Evolutionary conservation across 2,797 vertebrate genomes (phyloP), one percentile per base, ranked within the genome.

Genomic region (Enteromius afrohamiltoni): DNA sequence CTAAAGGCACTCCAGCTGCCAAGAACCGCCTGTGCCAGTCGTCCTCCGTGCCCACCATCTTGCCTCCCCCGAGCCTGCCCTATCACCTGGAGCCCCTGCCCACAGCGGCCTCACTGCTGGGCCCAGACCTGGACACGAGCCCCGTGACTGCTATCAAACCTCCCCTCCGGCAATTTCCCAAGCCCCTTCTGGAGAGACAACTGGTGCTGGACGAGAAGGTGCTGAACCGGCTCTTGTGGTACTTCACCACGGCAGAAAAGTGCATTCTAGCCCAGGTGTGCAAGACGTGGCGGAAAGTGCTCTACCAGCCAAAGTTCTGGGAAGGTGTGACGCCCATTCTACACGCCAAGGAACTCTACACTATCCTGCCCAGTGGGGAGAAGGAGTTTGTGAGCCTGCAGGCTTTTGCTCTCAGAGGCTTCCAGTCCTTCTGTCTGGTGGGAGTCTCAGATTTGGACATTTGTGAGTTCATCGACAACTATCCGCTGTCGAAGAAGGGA

Each of bases 401-500:
- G 93, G 98, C 97, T 77, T 99, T 99, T 0, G 97, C 98, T 0
- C 89, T 97, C 34, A 94, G 98, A 0, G 98, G 98, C 62, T 99
- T 99, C 79, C 97, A 99, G n/a, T 94, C 96, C 13, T 99, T 99
- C 94, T 99, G 98, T 91, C 92, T 99, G 53, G 98, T 99, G 29
- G 98, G 98, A 0, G 98, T 99, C 89, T 99, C 98, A 0, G 98
- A 99, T 92, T 94, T 99, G 93, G 98, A 99, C 95, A 99, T 99
- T 96, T 99, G 98, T 85, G 98, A 99, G 91, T 99, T 99, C 93
- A 99, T 99, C 85, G 98, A 99, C 91, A 99, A 99, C 95, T 99
- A 99, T 37, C 96, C 98, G 0, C 94, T 99, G 88, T 99, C 98
- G 88, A 99, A 99, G 95, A 99, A 98, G 90, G 97, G 97, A 0